phyloP scores from a whole-genome alignment of 23 tunicate genomes.

The Halocynthia aurantium region DNA sequence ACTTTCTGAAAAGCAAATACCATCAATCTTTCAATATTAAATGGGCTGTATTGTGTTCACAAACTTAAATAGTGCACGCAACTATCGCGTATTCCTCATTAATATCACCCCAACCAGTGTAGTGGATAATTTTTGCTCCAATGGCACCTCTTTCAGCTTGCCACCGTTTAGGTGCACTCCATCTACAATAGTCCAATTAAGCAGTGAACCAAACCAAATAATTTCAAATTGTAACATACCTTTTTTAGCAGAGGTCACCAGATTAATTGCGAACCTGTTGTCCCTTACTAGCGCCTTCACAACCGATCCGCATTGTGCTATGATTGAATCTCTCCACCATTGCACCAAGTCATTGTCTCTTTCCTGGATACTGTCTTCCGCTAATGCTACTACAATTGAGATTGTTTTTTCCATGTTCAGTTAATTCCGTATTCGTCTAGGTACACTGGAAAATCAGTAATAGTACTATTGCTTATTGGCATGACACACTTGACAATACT shows the following conservation, averaged over 20 bases:
- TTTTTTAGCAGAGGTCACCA: slow-evolving; percentile 27
- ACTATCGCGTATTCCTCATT: too few species aligned
- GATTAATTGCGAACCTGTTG: slow-evolving; percentile 14
- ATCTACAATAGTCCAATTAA: too few species aligned
- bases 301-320: slow-evolving; percentile 25
- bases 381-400: not conserved
- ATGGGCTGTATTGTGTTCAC: not conserved
- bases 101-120: too few species aligned
- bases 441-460: not conserved
- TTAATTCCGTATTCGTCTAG: not conserved
- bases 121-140: too few species aligned
- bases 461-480: not conserved
- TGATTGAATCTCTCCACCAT: slow-evolving; percentile 29
- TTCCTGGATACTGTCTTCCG: not conserved
- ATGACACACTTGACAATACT: not conserved
- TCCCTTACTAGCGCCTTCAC: slow-evolving; percentile 3
- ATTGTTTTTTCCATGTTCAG: not conserved
- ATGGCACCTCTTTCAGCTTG: too few species aligned
- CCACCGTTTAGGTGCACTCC: too few species aligned
- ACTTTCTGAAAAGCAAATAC: slow-evolving; percentile 9
- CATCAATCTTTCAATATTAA: not conserved
- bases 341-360: not conserved
- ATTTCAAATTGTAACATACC: slow-evolving; percentile 5
- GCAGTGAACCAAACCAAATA: too few species aligned
- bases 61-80: not conserved